phyloP scores from a whole-genome alignment of 2,797 vertebrate species.

The Dromococcyx pavoninus region DNA sequence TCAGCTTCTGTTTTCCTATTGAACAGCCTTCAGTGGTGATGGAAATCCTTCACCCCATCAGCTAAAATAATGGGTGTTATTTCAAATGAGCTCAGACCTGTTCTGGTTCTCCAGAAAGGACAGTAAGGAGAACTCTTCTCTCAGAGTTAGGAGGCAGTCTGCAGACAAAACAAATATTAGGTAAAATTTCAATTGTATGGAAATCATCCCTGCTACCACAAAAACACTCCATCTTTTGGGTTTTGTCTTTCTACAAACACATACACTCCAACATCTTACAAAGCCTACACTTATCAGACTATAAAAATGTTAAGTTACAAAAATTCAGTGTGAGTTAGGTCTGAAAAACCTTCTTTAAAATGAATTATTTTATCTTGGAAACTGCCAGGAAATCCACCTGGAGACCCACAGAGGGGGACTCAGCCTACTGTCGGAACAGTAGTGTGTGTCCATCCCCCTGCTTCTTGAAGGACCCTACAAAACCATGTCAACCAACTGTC shows the following conservation, averaged over 20 bases:
- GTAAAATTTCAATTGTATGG: neutral
- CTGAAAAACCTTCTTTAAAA: neutral
- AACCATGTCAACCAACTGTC: neutral
- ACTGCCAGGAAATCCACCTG: neutral
- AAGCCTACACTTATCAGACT: neutral
- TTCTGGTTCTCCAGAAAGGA: neutral
- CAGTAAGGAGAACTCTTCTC: neutral
- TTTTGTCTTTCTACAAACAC: neutral
- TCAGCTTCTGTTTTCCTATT: neutral
- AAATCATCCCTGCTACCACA: neutral
- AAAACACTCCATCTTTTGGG: rapidly evolving
- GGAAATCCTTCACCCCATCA: neutral
- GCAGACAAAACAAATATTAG: neutral
- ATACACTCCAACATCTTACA: neutral
- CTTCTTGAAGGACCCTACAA: neutral
- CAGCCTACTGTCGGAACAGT: too few relatives aligned
- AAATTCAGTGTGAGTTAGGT: neutral
- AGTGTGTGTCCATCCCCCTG: rapidly evolving
- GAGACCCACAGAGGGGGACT: neutral
- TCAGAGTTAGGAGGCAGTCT: neutral
- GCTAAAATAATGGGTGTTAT: neutral
- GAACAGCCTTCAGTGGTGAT: rapidly evolving
- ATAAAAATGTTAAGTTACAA: neutral
- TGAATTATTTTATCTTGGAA: neutral
- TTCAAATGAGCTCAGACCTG: neutral